Conservation (phyloP, 2,797 vertebrate genomes). For the Pangasius larnaudii region DNA sequence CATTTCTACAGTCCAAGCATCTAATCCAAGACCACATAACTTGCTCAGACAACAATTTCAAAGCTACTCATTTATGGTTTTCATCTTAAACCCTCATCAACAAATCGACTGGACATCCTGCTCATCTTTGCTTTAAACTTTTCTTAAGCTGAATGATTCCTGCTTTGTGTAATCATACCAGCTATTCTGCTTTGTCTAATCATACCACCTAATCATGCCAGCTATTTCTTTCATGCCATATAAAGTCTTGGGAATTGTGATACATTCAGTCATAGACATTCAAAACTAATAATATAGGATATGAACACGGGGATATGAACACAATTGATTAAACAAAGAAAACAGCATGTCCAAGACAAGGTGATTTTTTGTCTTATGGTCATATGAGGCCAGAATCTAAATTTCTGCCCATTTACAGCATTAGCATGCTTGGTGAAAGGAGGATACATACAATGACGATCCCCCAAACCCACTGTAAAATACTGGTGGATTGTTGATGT, state of each 20-base stretch:
- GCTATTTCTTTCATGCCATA: not conserved
- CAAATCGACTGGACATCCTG: not conserved
- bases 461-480: not conserved
- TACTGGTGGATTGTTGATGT: constrained; percentile 3
- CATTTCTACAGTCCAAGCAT: constrained; percentile 17
- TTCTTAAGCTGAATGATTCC: not conserved
- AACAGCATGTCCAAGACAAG: not conserved
- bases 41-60: not conserved
- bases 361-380: not conserved
- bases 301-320: not conserved
- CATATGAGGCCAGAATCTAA: not conserved
- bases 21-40: constrained; percentile 26
- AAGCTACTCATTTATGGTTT: not conserved
- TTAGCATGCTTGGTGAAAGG: not conserved
- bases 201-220: not conserved
- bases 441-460: not conserved
- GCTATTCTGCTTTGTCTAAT: not conserved
- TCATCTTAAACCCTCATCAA: not conserved
- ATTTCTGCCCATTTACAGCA: not conserved
- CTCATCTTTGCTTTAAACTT: not conserved
- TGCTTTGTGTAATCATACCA: not conserved
- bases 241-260: not conserved
- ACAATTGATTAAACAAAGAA: not conserved
- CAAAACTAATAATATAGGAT: not conserved
- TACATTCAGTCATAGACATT: not conserved